These are phyloP conservation scores for Saccostrea cuccullata DNA, from an alignment of 1,140 invertebrate genomes.

Conservation along the genomic window DNA sequence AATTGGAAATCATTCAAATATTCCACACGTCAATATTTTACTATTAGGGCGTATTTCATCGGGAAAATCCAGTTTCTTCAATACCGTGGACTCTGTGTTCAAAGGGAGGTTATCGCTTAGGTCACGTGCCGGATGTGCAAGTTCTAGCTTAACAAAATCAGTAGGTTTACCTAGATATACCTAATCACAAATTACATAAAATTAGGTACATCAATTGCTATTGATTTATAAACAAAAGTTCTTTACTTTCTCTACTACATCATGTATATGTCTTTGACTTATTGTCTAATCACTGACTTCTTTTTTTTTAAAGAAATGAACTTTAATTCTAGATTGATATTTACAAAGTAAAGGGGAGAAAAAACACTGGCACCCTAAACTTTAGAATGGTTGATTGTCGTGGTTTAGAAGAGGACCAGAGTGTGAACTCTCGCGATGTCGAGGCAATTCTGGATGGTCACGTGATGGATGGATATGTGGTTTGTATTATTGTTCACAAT, in stretches of 20 bases:
- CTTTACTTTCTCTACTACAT: too few relatives aligned
- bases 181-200: not conserved
- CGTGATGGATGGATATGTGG: conserved; percentile 46
- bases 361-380: not conserved
- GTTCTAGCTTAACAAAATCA: conserved; percentile 55
- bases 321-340: conserved; percentile 34
- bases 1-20: not conserved
- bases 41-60: conserved; percentile 57
- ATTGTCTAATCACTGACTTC: not conserved
- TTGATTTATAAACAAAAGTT: too few relatives aligned
- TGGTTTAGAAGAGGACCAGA: conserved; percentile 54
- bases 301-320: not conserved
- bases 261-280: too few relatives aligned
- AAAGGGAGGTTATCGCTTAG: conserved; percentile 43
- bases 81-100: conserved; percentile 59
- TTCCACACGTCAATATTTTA: conserved; percentile 47
- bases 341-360: conserved; percentile 19
- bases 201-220: too few relatives aligned
- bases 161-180: conserved; percentile 51
- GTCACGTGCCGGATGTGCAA: conserved; percentile 50
- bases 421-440: conserved; percentile 41
- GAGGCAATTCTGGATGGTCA: conserved; percentile 57
- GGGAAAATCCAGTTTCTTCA: conserved; percentile 62
- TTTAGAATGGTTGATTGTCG: conserved; percentile 57
- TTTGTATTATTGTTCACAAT: not conserved